Evolutionary conservation across 2,888 invertebrate species (phyloP).

Genomic region (Philereme transversata): DNA sequence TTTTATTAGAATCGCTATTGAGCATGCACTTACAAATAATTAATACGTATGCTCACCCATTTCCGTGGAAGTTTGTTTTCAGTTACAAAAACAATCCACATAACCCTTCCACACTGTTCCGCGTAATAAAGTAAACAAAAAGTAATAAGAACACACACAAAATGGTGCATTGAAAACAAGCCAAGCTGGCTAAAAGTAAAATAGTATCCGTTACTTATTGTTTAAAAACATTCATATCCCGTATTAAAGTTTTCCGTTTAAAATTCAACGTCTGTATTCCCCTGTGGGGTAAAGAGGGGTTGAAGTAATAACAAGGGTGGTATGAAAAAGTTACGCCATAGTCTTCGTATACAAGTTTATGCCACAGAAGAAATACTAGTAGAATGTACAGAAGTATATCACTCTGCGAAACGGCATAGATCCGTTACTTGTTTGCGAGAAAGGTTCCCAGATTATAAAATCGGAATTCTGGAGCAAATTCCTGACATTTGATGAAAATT

Average conservation of each 20-base stretch:
- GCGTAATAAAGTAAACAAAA: constrained; percentile 9
- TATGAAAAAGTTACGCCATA: constrained; percentile 45
- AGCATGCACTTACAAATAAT: background rate
- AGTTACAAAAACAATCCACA: background rate
- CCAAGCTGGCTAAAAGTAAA: constrained; percentile 28
- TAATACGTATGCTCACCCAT: background rate
- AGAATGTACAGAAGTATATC: background rate
- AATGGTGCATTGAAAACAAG: constrained; percentile 25
- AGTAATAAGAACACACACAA: constrained; percentile 13
- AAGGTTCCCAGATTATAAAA: no score
- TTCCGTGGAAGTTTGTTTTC: background rate
- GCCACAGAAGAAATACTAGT: constrained; percentile 7
- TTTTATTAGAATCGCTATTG: background rate
- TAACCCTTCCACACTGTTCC: constrained; percentile 1
- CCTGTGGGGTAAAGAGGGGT: constrained; percentile 20
- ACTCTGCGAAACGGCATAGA: background rate
- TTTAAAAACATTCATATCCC: constrained; percentile 47
- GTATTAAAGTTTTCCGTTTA: constrained; percentile 54
- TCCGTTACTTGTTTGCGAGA: no score
- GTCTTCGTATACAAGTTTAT: constrained; percentile 27
- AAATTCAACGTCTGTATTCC: constrained; percentile 47
- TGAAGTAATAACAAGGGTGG: constrained; percentile 34
- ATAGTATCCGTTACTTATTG: constrained; percentile 49
- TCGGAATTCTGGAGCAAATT: no score
- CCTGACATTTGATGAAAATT: no score